These are phyloP conservation scores for Drosophila subsilvestris DNA, from an alignment of 2,888 invertebrate species.

Conservation along the genomic window DNA sequence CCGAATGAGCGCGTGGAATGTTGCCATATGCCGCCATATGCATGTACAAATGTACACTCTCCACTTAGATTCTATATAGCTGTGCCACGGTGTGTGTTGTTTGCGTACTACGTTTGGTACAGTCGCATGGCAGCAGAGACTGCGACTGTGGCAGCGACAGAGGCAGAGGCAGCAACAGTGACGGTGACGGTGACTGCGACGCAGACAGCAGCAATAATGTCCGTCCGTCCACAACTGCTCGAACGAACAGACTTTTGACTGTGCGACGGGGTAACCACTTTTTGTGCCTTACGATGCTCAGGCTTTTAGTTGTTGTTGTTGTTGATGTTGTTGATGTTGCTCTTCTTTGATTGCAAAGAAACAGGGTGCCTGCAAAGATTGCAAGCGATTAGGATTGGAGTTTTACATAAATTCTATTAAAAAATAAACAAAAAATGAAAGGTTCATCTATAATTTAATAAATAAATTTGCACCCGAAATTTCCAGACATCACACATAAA, in stretches of 20 bases:
- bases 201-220: conserved; percentile 63
- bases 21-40: conserved; percentile 79
- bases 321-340: conserved; percentile 40
- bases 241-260: conserved; percentile 78
- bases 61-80: conserved; percentile 14
- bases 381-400: neutral
- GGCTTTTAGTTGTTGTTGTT: conserved; percentile 19
- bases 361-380: conserved; percentile 60
- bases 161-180: conserved; percentile 36
- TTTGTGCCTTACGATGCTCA: conserved; percentile 67
- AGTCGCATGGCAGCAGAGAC: conserved; percentile 65
- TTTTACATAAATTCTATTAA: neutral
- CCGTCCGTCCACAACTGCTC: conserved; percentile 68
- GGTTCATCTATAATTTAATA: neutral
- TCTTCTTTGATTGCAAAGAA: conserved; percentile 70
- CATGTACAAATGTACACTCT: conserved; percentile 40
- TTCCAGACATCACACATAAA: too few species aligned
- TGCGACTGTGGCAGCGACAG: conserved; percentile 48
- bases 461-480: too few species aligned
- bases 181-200: conserved; percentile 45
- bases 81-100: conserved; percentile 42
- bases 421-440: too few species aligned
- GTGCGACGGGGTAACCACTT: conserved; percentile 74
- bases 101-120: conserved; percentile 66
- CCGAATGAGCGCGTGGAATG: conserved; percentile 71